Conservation (phyloP, 2,113 vertebrate species). For the Smithornis capensis region DNA sequence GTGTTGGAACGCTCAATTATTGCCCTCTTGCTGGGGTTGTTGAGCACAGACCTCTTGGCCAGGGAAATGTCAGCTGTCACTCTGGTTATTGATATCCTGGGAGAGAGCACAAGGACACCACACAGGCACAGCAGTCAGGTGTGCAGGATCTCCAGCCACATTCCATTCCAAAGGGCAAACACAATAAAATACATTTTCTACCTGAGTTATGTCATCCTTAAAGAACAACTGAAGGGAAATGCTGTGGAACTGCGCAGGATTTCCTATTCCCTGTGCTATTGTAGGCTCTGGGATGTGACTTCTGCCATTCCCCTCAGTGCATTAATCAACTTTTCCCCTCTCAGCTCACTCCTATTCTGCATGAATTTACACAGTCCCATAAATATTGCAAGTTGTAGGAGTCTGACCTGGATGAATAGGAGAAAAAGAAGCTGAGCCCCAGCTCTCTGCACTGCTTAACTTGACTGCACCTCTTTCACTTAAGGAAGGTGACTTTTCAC, state of each 20-base stretch:
- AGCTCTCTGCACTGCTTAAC: background rate
- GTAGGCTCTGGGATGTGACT: background rate
- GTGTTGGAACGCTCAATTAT: conserved; percentile 98
- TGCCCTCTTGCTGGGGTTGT: conserved; percentile 97
- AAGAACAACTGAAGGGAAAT: background rate
- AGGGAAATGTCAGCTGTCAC: conserved; percentile 99
- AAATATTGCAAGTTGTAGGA: fast-evolving
- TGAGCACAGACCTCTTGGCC: conserved; percentile 97
- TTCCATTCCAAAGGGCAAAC: background rate
- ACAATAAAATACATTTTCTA: background rate
- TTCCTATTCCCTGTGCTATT: background rate
- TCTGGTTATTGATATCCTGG: conserved; percentile 97
- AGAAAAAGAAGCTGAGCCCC: background rate
- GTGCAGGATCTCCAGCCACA: background rate
- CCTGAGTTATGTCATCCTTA: background rate
- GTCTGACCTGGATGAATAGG: background rate
- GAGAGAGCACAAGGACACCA: conserved; percentile 56
- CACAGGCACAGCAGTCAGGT: background rate
- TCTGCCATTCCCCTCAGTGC: background rate
- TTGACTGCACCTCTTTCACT: background rate
- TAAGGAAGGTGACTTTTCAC: background rate
- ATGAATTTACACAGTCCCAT: fast-evolving
- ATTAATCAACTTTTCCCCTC: background rate
- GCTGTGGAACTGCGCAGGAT: background rate
- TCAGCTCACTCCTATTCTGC: background rate